A percentile compares a stretch with the other conserved stretches of the same genome.
Evolutionary conservation across 2,888 invertebrate species (phyloP).

Genomic region (Entomobrya proxima): DNA sequence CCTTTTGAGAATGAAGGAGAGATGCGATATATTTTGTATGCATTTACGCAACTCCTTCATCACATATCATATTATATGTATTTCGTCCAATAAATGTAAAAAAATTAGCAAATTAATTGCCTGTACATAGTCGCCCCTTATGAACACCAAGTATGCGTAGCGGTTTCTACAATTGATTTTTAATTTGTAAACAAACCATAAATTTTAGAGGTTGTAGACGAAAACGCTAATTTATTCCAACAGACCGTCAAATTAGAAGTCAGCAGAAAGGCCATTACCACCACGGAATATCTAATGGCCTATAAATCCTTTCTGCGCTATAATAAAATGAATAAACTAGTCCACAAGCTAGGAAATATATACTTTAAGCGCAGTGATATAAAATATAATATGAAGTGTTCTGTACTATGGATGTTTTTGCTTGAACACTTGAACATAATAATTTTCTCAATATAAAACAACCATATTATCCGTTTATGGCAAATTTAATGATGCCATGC

Average conservation of each 20-base stretch:
- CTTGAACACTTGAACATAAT: background rate
- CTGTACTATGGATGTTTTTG: background rate
- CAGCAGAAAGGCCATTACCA: slow-evolving; percentile 9
- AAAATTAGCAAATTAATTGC: no score
- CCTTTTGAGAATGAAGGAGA: no score
- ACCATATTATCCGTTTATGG: slow-evolving; percentile 24
- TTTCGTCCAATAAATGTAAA: no score
- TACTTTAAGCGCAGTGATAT: background rate
- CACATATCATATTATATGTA: no score
- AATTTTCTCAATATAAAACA: background rate
- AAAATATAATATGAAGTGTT: background rate
- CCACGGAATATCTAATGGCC: background rate
- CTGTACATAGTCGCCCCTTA: no score
- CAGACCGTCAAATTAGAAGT: background rate
- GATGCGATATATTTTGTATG: no score
- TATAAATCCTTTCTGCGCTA: background rate
- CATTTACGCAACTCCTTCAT: no score
- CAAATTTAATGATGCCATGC: slow-evolving; percentile 35
- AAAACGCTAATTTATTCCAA: slow-evolving; percentile 9
- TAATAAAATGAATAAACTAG: background rate
- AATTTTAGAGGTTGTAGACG: background rate
- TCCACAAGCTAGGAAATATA: background rate
- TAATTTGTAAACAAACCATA: background rate
- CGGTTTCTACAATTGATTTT: background rate
- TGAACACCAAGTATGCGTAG: no score